phyloP scores from a whole-genome alignment of 2,797 vertebrate genomes.

The Atherinosoma microstoma region DNA sequence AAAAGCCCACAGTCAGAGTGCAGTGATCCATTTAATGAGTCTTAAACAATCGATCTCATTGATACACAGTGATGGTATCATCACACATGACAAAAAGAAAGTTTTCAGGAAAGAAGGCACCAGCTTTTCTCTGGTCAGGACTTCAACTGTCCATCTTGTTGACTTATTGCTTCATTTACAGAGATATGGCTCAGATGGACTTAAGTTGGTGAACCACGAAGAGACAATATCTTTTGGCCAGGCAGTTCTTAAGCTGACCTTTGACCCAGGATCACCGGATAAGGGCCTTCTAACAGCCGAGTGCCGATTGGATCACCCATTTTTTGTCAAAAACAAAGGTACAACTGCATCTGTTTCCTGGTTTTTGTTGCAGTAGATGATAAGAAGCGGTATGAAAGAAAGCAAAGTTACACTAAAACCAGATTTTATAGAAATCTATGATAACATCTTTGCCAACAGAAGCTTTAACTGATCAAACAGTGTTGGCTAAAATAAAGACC shows the following conservation, averaged over 20 bases:
- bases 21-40: slow-evolving; percentile 6
- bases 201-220: slow-evolving; percentile 93
- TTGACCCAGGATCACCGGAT: slow-evolving; percentile 94
- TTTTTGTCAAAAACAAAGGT: slow-evolving; percentile 99
- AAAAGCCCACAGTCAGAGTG: not conserved
- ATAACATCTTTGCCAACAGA: slow-evolving; percentile 14
- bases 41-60: not conserved
- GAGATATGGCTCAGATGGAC: slow-evolving; percentile 93
- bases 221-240: slow-evolving; percentile 94
- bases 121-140: not conserved
- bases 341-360: slow-evolving; percentile 30
- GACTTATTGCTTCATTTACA: slow-evolving; percentile 68
- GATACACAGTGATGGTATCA: slow-evolving; percentile 3
- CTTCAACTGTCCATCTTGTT: not conserved
- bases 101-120: slow-evolving; percentile 1
- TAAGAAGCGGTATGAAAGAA: not conserved
- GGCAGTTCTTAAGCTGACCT: slow-evolving; percentile 95
- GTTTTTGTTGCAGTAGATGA: not conserved
- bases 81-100: not conserved
- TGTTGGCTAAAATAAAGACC: slow-evolving; percentile 3
- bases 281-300: slow-evolving; percentile 91
- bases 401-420: not conserved
- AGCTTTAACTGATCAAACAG: slow-evolving; percentile 14
- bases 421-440: slow-evolving; percentile 6
- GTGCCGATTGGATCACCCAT: slow-evolving; percentile 96